A percentile compares a stretch with the other conserved stretches of the same genome.
Evolutionary conservation across 2,888 invertebrate genomes (phyloP).

Genomic region (Alloplasta piceator): DNA sequence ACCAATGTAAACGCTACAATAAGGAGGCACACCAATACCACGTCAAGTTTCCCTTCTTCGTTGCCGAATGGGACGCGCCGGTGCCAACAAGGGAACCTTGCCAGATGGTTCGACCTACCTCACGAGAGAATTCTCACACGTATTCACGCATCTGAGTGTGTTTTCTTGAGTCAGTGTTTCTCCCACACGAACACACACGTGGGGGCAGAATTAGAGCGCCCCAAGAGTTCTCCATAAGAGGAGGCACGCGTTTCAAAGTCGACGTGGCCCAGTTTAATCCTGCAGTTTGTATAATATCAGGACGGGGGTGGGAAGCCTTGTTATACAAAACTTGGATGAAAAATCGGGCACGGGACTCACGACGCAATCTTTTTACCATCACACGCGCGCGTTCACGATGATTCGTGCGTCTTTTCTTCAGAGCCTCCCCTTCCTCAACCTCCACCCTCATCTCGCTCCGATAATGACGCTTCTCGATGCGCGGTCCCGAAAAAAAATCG

Average conservation of each 20-base stretch:
- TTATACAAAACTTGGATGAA: conserved; percentile 50
- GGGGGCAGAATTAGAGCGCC: background rate
- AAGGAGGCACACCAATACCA: conserved; percentile 15
- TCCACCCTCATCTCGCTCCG: conserved; percentile 58
- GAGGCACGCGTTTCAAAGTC: conserved; percentile 53
- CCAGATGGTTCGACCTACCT: conserved; percentile 77
- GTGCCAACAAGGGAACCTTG: conserved; percentile 54
- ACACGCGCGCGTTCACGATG: conserved; percentile 33
- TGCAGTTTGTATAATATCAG: background rate
- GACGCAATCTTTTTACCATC: conserved; percentile 22
- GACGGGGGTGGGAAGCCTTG: conserved; percentile 3
- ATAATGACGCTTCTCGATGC: conserved; percentile 80
- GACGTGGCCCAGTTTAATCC: conserved; percentile 44
- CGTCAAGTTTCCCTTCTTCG: conserved; percentile 35
- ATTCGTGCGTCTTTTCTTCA: conserved; percentile 37
- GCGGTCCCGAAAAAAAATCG: conserved; percentile 66
- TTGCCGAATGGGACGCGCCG: conserved; percentile 26
- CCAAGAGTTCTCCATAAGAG: conserved; percentile 10
- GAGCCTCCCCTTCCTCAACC: conserved; percentile 34
- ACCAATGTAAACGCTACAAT: background rate
- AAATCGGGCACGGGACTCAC: conserved; percentile 48
- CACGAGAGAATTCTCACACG: conserved; percentile 66
- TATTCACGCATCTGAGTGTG: conserved; percentile 59
- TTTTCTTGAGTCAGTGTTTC: conserved; percentile 45
- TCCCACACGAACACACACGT: conserved; percentile 27